phyloP scores from a whole-genome alignment of 2,113 vertebrate genomes.

The Lampris megalopsis region DNA sequence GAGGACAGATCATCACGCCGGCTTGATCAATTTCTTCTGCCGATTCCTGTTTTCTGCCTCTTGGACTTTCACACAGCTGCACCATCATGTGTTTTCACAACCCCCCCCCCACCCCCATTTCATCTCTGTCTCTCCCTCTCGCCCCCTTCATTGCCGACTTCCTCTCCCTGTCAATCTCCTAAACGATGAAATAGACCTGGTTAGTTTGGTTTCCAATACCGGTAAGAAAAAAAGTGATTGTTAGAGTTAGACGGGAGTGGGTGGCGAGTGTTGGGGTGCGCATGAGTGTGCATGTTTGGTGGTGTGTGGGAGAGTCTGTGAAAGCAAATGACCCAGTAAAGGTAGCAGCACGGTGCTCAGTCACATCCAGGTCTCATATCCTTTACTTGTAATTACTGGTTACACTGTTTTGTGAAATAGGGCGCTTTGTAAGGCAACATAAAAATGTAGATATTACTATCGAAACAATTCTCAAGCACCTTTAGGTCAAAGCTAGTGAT shows the following conservation, averaged over 20 bases:
- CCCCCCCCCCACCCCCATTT: neutral
- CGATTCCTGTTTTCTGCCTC: slow-evolving; percentile 28
- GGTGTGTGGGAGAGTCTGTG: slow-evolving; percentile 38
- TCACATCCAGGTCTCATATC: slow-evolving; percentile 72
- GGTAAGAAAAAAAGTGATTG: slow-evolving; percentile 8
- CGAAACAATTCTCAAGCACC: no score
- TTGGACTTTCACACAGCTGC: neutral
- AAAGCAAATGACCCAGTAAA: slow-evolving; percentile 45
- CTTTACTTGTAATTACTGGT: slow-evolving; percentile 47
- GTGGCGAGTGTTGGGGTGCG: slow-evolving; percentile 6
- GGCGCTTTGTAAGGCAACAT: slow-evolving; percentile 23
- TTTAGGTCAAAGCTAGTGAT: no score
- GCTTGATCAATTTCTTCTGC: slow-evolving; percentile 23
- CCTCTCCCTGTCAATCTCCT: slow-evolving; percentile 1
- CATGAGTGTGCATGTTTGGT: neutral
- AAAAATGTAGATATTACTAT: slow-evolving; percentile 58
- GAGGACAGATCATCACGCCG: slow-evolving; percentile 27
- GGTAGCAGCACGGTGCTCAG: slow-evolving; percentile 51
- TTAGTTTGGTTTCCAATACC: slow-evolving; percentile 27
- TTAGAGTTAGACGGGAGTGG: slow-evolving; percentile 23
- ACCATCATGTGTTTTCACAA: slow-evolving; percentile 2
- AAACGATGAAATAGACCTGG: slow-evolving; percentile 13
- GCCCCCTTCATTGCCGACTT: neutral
- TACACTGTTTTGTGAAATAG: slow-evolving; percentile 40
- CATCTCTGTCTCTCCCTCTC: slow-evolving; percentile 19